phyloP scores from a whole-genome alignment of 2,888 invertebrate species.

The Apotomis capreana region DNA sequence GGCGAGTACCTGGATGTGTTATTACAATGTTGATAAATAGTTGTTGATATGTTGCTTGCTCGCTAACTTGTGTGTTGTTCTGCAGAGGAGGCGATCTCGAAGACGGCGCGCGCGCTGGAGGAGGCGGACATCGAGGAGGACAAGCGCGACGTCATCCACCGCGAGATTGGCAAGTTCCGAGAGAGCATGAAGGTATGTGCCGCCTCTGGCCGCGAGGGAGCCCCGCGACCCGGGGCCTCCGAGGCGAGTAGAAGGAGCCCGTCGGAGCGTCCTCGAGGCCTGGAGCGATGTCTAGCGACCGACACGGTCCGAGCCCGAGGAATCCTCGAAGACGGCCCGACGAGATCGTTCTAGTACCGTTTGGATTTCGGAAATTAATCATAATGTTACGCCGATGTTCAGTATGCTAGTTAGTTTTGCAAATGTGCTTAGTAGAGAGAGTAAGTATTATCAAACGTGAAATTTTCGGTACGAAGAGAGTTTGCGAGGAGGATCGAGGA shows the following conservation, averaged over 20 bases:
- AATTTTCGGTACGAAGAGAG: slow-evolving; percentile 29
- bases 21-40: too few species aligned
- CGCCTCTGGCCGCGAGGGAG: slow-evolving; percentile 40
- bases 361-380: neutral
- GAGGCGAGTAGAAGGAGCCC: neutral
- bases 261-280: slow-evolving; percentile 25
- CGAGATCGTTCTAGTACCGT: neutral
- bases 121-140: slow-evolving; percentile 97
- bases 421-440: slow-evolving; percentile 24
- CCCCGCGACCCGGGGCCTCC: slow-evolving; percentile 47
- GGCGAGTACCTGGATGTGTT: slow-evolving; percentile 73
- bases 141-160: slow-evolving; percentile 96
- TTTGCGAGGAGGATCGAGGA: slow-evolving; percentile 43
- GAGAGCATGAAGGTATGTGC: slow-evolving; percentile 96
- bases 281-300: neutral
- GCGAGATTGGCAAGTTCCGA: slow-evolving; percentile 98
- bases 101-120: slow-evolving; percentile 87
- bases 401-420: slow-evolving; percentile 16
- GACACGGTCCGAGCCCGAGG: neutral
- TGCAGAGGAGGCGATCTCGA: slow-evolving; percentile 86
- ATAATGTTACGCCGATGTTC: slow-evolving; percentile 1
- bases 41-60: too few species aligned
- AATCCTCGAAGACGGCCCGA: neutral
- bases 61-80: slow-evolving; percentile 43
- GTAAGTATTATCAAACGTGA: slow-evolving; percentile 25